Percentiles rank a stretch among this genome's conserved stretches.
These are phyloP conservation scores for Drosophila limbata DNA, from an alignment of 2,888 invertebrate species.

Conservation along the genomic window DNA sequence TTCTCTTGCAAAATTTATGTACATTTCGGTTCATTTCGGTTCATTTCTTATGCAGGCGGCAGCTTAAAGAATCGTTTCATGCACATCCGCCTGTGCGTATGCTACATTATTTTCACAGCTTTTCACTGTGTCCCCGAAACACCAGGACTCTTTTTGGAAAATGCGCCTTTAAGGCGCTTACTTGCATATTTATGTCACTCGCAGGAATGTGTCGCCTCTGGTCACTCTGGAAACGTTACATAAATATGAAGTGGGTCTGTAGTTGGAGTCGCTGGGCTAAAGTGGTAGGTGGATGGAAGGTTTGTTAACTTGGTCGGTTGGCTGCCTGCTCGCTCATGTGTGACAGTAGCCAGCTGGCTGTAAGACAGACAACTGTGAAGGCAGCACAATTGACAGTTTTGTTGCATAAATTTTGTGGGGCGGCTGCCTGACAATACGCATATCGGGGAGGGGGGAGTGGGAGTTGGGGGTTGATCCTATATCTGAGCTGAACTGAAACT, in stretches of 20 bases:
- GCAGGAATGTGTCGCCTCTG: constrained; percentile 54
- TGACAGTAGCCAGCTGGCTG: constrained; percentile 67
- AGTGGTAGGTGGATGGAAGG: constrained; percentile 11
- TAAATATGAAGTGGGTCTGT: constrained; percentile 53
- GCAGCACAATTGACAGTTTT: constrained; percentile 66
- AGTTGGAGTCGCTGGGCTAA: no score
- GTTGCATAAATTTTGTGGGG: constrained; percentile 64
- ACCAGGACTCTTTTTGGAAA: constrained; percentile 15
- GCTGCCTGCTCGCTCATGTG: constrained; percentile 63
- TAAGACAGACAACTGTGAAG: constrained; percentile 30
- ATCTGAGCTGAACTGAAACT: constrained; percentile 46
- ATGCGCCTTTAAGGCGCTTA: constrained; percentile 74
- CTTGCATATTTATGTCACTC: constrained; percentile 79
- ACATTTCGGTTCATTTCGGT: constrained; percentile 44
- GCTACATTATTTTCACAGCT: constrained; percentile 69
- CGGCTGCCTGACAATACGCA: constrained; percentile 46
- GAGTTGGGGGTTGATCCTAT: constrained; percentile 2
- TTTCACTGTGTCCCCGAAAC: constrained; percentile 31
- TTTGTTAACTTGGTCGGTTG: constrained; percentile 48
- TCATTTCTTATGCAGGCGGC: constrained; percentile 70
- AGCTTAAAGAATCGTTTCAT: constrained; percentile 59
- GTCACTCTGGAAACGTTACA: constrained; percentile 44
- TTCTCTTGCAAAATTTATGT: constrained; percentile 61
- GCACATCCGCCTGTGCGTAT: constrained; percentile 25
- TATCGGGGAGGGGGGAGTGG: background rate